Evolutionary conservation across 1,140 invertebrate genomes (phyloP).

Genomic region (Bradysia coprophila): DNA sequence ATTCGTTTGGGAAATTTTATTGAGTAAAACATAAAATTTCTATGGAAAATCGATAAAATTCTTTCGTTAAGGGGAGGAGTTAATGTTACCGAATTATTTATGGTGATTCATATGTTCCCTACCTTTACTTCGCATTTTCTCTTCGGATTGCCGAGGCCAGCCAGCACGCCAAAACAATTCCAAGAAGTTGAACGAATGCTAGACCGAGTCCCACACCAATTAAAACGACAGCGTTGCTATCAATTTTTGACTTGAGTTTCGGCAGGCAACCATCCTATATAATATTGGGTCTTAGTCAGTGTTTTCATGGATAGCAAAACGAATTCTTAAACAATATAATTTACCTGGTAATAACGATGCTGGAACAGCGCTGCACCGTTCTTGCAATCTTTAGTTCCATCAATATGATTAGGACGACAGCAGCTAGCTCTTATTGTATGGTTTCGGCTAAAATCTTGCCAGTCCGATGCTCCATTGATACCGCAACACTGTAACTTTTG

Average conservation of each 20-base stretch:
- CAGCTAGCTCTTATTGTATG: conserved; percentile 43
- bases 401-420: conserved; percentile 34
- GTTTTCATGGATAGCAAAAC: background rate
- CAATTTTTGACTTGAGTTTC: conserved; percentile 31
- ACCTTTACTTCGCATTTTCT: conserved; percentile 17
- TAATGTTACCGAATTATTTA: too few species aligned
- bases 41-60: too few species aligned
- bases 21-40: too few species aligned
- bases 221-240: conserved; percentile 31
- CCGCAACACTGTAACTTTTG: conserved; percentile 63
- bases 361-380: conserved; percentile 15
- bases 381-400: conserved; percentile 14
- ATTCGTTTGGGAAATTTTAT: too few species aligned
- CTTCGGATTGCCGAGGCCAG: conserved; percentile 33
- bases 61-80: too few species aligned
- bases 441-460: conserved; percentile 34
- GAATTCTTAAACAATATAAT: background rate
- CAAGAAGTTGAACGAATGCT: conserved; percentile 33
- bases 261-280: conserved; percentile 28
- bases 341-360: conserved; percentile 17
- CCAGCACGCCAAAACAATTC: conserved; percentile 35
- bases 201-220: conserved; percentile 46
- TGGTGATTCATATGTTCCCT: too few species aligned
- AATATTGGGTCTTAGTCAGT: background rate
- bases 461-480: conserved; percentile 45